Conservation (phyloP, 1,140 invertebrate species). For the Drosophila busckii region DNA sequence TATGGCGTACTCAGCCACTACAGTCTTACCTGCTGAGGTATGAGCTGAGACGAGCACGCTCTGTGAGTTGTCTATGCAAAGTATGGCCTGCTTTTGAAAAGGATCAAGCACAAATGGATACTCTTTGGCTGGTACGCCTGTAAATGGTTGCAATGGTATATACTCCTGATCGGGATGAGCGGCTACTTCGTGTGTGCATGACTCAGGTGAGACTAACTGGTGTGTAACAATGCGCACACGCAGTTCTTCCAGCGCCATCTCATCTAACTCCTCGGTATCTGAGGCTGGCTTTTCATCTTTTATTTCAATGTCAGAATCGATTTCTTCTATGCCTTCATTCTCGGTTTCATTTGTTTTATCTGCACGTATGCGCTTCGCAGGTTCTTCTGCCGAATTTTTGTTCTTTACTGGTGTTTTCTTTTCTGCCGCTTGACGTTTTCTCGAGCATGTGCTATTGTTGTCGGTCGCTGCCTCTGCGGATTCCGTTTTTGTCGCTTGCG, state of each 20-base stretch:
- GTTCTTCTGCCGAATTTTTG: background rate
- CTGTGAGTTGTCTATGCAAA: slow-evolving; percentile 98
- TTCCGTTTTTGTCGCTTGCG: background rate
- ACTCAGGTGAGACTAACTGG: slow-evolving; percentile 91
- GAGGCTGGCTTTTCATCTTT: slow-evolving; percentile 5
- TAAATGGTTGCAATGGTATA: slow-evolving; percentile 83
- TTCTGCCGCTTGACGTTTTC: background rate
- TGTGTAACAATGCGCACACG: slow-evolving; percentile 88
- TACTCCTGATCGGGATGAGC: slow-evolving; percentile 92
- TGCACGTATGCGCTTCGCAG: slow-evolving; percentile 25
- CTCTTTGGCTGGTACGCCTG: slow-evolving; percentile 90
- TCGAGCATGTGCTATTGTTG: slow-evolving; percentile 2
- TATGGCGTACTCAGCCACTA: slow-evolving; percentile 95
- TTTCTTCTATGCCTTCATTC: background rate
- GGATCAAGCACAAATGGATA: slow-evolving; percentile 98
- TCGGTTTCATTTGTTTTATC: background rate
- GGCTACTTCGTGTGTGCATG: slow-evolving; percentile 96
- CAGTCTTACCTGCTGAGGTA: slow-evolving; percentile 99
- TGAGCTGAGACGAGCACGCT: slow-evolving; percentile 99
- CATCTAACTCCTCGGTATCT: slow-evolving; percentile 34
- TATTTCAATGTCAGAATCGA: slow-evolving; percentile 1
- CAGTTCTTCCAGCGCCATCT: slow-evolving; percentile 69
- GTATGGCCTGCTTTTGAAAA: slow-evolving; percentile 98
- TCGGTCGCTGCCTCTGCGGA: background rate
- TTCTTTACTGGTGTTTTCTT: background rate